phyloP scores from a whole-genome alignment of 92 coral and sea anemone species.

The Ricordea florida region DNA sequence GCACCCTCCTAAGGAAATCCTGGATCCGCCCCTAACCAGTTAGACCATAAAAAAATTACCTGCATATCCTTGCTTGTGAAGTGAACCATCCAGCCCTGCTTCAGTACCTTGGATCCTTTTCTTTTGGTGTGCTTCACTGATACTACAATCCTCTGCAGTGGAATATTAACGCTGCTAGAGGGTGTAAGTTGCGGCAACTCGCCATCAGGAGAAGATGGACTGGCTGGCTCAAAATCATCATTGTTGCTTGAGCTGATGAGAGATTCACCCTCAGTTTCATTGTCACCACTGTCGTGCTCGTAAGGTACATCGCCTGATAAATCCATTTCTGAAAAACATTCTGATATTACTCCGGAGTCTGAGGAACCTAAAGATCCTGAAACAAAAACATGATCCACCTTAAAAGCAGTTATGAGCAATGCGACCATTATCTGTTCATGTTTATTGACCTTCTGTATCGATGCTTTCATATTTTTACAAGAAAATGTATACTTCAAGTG shows the following conservation, averaged over 20 bases:
- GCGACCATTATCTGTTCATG: too few species aligned
- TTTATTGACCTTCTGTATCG: too few species aligned
- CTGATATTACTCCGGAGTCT: constrained; percentile 79
- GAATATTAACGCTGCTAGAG: constrained; percentile 83
- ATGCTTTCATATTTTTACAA: too few species aligned
- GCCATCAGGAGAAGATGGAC: constrained; percentile 69
- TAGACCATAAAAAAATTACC: too few species aligned
- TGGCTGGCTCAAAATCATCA: constrained; percentile 65
- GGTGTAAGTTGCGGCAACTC: constrained; percentile 71
- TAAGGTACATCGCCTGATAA: constrained; percentile 66
- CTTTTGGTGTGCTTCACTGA: constrained; percentile 98
- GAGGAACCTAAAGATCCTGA: constrained; percentile 69
- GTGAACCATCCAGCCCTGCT: constrained; percentile 99
- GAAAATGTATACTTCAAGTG: too few species aligned
- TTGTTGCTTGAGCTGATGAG: constrained; percentile 75
- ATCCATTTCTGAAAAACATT: constrained; percentile 85
- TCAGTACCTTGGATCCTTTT: constrained; percentile 92
- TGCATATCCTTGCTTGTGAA: constrained; percentile 93
- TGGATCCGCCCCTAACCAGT: too few species aligned
- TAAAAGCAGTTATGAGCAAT: too few species aligned
- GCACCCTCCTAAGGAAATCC: too few species aligned
- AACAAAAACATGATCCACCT: background rate
- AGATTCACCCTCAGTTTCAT: constrained; percentile 55
- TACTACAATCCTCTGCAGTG: constrained; percentile 92
- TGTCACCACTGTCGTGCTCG: constrained; percentile 65